These are phyloP conservation scores for Axis porcinus DNA, from an alignment of 2,113 vertebrate genomes.

Conservation along the genomic window DNA sequence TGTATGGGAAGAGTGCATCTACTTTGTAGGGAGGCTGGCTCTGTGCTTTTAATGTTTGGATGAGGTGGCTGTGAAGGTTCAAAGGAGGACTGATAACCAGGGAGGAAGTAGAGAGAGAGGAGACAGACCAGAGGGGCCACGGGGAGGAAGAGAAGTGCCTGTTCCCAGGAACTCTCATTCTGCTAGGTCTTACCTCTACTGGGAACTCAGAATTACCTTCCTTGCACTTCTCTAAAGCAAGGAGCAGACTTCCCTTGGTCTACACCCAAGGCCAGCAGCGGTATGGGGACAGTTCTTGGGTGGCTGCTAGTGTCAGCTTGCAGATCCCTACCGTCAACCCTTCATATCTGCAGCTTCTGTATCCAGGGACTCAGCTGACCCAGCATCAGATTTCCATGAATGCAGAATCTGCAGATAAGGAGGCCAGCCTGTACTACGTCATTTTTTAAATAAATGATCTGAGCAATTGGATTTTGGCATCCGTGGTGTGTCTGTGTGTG, in stretches of 20 bases:
- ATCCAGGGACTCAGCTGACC: not conserved
- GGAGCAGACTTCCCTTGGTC: not conserved
- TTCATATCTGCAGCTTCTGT: not conserved
- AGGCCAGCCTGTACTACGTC: not conserved
- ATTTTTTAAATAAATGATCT: not conserved
- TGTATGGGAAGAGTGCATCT: not conserved
- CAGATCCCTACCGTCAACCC: not conserved
- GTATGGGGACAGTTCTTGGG: not conserved
- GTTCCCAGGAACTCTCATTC: not conserved
- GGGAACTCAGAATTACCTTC: not conserved
- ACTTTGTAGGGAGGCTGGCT: not conserved
- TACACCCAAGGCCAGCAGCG: not conserved
- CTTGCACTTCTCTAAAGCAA: not conserved
- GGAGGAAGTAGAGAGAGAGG: not conserved
- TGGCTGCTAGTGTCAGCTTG: not conserved
- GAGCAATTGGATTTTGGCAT: not conserved
- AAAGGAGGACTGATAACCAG: not conserved
- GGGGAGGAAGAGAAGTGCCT: no score
- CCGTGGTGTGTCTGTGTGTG: not conserved
- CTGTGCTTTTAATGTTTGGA: not conserved
- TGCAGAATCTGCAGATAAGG: not conserved
- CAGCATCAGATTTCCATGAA: not conserved
- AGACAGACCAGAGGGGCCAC: no score
- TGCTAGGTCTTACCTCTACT: not conserved
- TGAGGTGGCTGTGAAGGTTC: not conserved